Percentiles rank a stretch among this genome's conserved stretches.
These are phyloP conservation scores for Glandiceps talaboti DNA, from an alignment of 53 echinoderm and acorn worm genomes.

Conservation along the genomic window DNA sequence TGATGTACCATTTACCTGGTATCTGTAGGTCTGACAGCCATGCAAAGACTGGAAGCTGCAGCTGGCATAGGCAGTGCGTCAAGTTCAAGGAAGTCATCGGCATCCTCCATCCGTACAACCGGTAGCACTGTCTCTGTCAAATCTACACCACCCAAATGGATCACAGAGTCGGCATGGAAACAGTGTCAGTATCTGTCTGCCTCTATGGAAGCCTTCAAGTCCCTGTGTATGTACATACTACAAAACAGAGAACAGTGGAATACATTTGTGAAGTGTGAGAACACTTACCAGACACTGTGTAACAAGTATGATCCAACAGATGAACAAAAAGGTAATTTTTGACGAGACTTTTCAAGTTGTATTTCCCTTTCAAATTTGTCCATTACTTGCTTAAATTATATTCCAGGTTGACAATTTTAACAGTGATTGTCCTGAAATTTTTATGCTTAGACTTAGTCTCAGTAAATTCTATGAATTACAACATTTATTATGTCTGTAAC, in stretches of 20 bases:
- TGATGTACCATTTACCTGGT: too few relatives aligned
- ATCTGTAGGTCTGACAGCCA: constrained; percentile 48
- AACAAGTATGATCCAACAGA: not conserved
- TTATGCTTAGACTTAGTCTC: too few relatives aligned
- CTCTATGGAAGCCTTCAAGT: constrained; percentile 50
- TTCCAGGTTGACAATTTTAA: too few relatives aligned
- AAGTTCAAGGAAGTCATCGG: constrained; percentile 26
- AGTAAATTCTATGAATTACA: too few relatives aligned
- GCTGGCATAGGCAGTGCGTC: constrained; percentile 32
- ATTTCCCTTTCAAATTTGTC: too few relatives aligned
- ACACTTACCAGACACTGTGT: constrained; percentile 54
- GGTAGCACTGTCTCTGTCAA: constrained; percentile 31
- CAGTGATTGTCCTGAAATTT: too few relatives aligned
- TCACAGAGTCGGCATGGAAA: constrained; percentile 84
- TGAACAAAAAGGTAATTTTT: not conserved
- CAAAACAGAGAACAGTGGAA: constrained; percentile 73
- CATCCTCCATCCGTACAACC: constrained; percentile 23
- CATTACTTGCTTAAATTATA: too few relatives aligned
- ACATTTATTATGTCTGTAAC: too few relatives aligned
- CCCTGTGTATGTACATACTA: constrained; percentile 80
- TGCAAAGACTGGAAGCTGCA: constrained; percentile 81
- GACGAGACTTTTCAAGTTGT: too few relatives aligned
- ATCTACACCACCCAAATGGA: constrained; percentile 82
- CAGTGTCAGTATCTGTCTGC: constrained; percentile 96
- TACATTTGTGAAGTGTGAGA: constrained; percentile 43